Base-by-base conservation (phyloP, 2,797 vertebrate species). In the Gymnothorax reevesii region DNA sequence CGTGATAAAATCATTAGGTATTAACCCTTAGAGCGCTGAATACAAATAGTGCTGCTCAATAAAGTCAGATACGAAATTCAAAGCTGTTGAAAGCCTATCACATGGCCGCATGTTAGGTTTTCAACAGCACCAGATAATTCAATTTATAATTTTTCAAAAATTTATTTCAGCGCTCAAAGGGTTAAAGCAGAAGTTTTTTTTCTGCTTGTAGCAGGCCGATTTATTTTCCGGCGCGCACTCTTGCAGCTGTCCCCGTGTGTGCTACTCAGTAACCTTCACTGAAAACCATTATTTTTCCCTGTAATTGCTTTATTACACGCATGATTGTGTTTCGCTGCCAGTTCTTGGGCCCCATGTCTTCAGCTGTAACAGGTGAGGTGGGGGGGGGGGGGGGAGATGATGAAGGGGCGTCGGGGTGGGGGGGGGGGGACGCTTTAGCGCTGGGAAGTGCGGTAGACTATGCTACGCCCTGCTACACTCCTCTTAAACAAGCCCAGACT, bases 221-320 rank as follows among this genome's bases (percentile, higher is more conserved):
- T 42, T 12, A 27, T 27, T 17, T 17, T 10, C 2, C 2, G 33
- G 33, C 33, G 2, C 2, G 4, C 71, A 12, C 27, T 2, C 69
- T 1, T 25, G 66, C n/a, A 71, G 66, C 12, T 7, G 27, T 33
- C 25, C 42, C 27, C 42, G 27, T 12, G 33, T 42, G 42, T 42
- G 71, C 71, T 27, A 73, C 71, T 33, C 33, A 12, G 42, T 73
- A 33, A 27, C 71, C 33, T 73, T 73, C 71, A 73, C 33, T 13
- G 71, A 73, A 71, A 73, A 12, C 25, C 71, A 13, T 73, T 73
- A 42, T 73, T 73, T 73, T 73, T 12, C 25, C 42, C 15, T 42
- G 33, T 73, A 73, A 73, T 73, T 73, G 71, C 13, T 9, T 73
- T 73, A 73, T 73, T 73, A 42, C 71, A 73, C 33, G 71, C 71